Conservation (phyloP, 2,113 vertebrate species). For the Oceanodroma tethys region DNA sequence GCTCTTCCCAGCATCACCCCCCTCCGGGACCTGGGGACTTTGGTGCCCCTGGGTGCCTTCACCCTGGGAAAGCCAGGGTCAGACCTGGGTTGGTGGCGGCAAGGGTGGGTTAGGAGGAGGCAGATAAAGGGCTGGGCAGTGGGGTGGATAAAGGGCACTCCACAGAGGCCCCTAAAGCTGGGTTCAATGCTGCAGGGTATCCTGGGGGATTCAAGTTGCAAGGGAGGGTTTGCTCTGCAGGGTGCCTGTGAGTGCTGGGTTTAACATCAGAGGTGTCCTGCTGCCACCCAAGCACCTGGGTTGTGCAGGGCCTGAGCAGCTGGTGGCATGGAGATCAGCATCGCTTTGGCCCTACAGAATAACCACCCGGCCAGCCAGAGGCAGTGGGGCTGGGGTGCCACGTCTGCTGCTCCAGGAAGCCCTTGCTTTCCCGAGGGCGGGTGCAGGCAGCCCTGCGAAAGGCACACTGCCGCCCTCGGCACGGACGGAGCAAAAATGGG, state of each 20-base stretch:
- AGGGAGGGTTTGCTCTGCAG: not conserved
- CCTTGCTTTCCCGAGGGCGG: rapidly evolving
- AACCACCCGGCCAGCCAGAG: rapidly evolving
- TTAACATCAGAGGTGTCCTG: not conserved
- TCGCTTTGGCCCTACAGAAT: rapidly evolving
- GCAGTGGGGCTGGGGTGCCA: rapidly evolving
- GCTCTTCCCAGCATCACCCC: not conserved
- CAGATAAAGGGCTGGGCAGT: not conserved
- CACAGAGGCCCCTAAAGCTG: not conserved
- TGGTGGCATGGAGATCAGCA: not conserved
- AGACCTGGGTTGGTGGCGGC: not conserved
- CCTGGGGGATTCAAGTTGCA: not conserved
- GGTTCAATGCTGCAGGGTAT: not conserved
- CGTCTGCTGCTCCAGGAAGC: not conserved
- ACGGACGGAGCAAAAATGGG: rapidly evolving
- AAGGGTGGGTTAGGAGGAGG: not conserved
- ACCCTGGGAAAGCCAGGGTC: not conserved
- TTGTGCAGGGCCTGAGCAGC: not conserved
- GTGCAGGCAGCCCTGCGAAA: not conserved
- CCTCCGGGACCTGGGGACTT: not conserved
- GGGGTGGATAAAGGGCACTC: not conserved
- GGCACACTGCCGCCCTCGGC: not conserved
- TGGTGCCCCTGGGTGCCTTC: not conserved
- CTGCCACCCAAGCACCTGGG: rapidly evolving
- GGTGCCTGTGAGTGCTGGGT: not conserved